Conservation (phyloP, 2,113 vertebrate genomes). For the Phrynocephalus versicolor region DNA sequence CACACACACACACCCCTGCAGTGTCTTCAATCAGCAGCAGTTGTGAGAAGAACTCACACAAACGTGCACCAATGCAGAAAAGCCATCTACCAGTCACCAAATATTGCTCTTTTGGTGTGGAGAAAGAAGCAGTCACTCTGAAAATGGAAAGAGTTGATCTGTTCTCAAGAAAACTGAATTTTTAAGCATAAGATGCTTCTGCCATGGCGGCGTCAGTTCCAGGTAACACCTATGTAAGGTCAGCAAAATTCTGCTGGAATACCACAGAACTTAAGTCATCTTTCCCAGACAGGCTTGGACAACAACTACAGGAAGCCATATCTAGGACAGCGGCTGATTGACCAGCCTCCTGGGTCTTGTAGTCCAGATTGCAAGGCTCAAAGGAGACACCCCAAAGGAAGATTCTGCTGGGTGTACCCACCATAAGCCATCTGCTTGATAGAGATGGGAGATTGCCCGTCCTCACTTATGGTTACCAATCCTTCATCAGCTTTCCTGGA, state of each 20-base stretch:
- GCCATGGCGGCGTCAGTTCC: background rate
- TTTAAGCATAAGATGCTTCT: background rate
- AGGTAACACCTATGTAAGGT: background rate
- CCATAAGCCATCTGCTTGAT: constrained; percentile 80
- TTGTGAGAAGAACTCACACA: background rate
- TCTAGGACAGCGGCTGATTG: background rate
- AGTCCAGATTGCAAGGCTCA: accelerated
- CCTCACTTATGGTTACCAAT: constrained; percentile 74
- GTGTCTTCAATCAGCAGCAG: background rate
- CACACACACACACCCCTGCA: background rate
- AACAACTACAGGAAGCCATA: too few relatives aligned
- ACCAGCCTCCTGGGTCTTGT: too few relatives aligned
- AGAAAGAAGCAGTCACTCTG: too few relatives aligned
- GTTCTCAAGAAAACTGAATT: background rate
- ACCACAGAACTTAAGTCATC: background rate
- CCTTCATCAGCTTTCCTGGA: constrained; percentile 79
- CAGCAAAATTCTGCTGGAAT: background rate
- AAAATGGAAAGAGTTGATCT: too few relatives aligned
- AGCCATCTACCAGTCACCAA: background rate
- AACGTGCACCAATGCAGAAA: background rate
- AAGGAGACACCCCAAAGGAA: background rate
- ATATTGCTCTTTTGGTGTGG: background rate
- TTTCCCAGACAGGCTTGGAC: background rate
- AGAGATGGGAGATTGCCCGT: constrained; percentile 77
- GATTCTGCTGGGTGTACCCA: background rate